Evolutionary conservation across 2,113 vertebrate species (phyloP).

Genomic region (Megatriorchis doriae): DNA sequence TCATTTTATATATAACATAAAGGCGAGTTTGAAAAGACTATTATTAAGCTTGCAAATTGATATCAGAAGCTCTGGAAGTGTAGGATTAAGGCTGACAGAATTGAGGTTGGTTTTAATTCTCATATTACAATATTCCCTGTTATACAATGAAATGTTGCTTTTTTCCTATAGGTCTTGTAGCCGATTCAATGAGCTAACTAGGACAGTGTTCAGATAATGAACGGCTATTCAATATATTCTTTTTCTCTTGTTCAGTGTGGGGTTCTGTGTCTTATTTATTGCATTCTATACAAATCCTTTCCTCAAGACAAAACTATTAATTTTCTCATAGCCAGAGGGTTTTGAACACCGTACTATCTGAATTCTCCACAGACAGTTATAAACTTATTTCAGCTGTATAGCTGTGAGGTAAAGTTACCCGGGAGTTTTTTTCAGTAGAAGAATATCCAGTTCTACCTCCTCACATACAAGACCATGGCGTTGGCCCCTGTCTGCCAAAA

Average conservation of each 20-base stretch:
- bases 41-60: background rate
- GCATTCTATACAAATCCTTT: background rate
- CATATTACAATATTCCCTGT: background rate
- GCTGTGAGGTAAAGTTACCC: background rate
- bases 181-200: background rate
- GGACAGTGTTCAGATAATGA: background rate
- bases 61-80: background rate
- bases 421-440: background rate
- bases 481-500: background rate
- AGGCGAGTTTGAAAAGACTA: background rate
- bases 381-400: background rate
- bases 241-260: background rate
- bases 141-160: background rate
- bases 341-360: background rate
- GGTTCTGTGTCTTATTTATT: background rate
- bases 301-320: background rate
- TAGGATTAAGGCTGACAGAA: background rate
- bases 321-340: background rate
- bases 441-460: background rate
- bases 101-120: background rate
- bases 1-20: background rate
- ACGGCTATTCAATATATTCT: rapidly evolving
- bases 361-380: background rate
- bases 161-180: background rate
- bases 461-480: background rate